These are phyloP conservation scores for Brachyhypopomus occidentalis DNA, from an alignment of 2,113 vertebrate genomes.

Conservation along the genomic window DNA sequence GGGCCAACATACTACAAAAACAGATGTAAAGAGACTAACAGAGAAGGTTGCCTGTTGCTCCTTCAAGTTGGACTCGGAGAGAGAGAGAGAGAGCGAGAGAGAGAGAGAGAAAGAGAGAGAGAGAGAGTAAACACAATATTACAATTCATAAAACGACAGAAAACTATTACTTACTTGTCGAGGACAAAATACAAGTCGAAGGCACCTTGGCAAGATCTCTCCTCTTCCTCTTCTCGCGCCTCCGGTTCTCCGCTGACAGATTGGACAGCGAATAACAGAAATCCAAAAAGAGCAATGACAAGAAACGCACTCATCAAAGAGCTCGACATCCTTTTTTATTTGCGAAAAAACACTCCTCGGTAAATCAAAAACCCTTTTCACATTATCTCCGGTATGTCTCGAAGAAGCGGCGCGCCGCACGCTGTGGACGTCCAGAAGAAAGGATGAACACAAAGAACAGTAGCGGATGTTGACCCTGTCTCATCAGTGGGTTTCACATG, in stretches of 20 bases:
- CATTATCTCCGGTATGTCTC: slow-evolving; percentile 50
- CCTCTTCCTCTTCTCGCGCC: slow-evolving; percentile 67
- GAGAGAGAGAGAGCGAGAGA: not conserved
- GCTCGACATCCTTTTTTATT: slow-evolving; percentile 69
- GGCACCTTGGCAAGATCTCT: slow-evolving; percentile 84
- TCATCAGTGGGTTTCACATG: not conserved
- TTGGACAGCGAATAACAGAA: slow-evolving; percentile 60
- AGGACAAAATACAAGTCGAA: slow-evolving; percentile 93
- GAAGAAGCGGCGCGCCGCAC: not conserved
- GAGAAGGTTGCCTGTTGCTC: too few species aligned
- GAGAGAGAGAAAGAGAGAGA: not conserved
- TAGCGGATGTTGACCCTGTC: slow-evolving; percentile 33
- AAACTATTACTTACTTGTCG: slow-evolving; percentile 84
- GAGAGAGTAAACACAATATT: slow-evolving; percentile 46
- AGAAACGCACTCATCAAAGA: slow-evolving; percentile 57
- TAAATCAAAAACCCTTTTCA: slow-evolving; percentile 50
- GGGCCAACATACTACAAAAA: too few species aligned
- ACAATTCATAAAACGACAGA: too few species aligned
- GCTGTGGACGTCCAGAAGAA: slow-evolving; percentile 6
- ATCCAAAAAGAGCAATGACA: slow-evolving; percentile 66
- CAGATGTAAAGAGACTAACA: too few species aligned
- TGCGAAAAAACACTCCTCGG: slow-evolving; percentile 46
- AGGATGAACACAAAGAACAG: slow-evolving; percentile 40
- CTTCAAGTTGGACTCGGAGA: not conserved
- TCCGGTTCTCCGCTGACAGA: slow-evolving; percentile 60